Evolutionary conservation across 2,113 vertebrate species (phyloP), one percentile per base, ranked within the genome.

Genomic region (Elgaria multicarinata): DNA sequence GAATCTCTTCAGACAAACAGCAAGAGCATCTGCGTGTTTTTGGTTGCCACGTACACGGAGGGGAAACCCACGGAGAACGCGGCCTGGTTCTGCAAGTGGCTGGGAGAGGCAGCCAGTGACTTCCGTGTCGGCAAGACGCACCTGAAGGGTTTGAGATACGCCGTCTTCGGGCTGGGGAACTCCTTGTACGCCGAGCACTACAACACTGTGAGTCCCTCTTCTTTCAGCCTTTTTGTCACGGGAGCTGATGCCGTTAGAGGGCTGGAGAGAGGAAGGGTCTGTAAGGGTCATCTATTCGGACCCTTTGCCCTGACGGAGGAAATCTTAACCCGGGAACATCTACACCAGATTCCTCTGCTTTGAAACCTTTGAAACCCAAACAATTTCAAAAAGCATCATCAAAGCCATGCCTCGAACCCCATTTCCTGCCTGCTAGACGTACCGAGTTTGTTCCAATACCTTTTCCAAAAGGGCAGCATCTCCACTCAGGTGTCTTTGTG

Each of bases 11-110:
- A 99, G 98, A 95, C 97, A n/a, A 85, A 90, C 67, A 97, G 94
- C 94, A 96, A 95, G 93, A 97, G 88, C 0, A 66, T 99, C 5
- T 99, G 98, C 46, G 98, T 98, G 87, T 99, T 99, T 91, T 92
- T 99, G 74, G 94, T 99, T 90, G 98, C 98, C 58, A 98, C 98
- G 0, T 99, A 99, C 93, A 98, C 98, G 0, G 99, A 99, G 0
- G 98, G 99, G 26, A 95, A 92, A 76, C 98, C 99, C 0, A 95
- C 98, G 0, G 98, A 98, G 90, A 98, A 96, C 0, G 98, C 98
- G 0, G 95, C 94, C 9, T 99, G 99, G 98, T 99, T 99, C 96
- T 99, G 98, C 92, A 98, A 97, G 91, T 99, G 99, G 99, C 86
- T 99, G 58, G 97, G 98, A 86, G 99, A 99, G 46, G 97, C 99